Percentiles rank a stretch among this genome's conserved stretches.
phyloP scores from a whole-genome alignment of 2,888 invertebrate species.

The Epinotia nisella region DNA sequence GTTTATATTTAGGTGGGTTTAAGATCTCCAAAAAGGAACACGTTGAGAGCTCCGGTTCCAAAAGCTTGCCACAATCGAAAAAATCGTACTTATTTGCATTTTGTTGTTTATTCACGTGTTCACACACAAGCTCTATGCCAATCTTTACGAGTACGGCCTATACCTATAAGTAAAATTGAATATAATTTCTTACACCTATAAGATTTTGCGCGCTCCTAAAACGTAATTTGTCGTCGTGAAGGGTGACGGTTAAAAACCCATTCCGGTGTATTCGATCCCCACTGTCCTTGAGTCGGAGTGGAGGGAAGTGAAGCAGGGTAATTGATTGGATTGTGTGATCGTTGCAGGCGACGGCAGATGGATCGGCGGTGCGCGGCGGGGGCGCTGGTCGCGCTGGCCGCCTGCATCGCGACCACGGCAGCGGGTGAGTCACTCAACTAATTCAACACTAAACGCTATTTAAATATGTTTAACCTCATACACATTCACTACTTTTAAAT shows the following conservation, averaged over 20 bases:
- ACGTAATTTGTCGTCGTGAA: conserved; percentile 31
- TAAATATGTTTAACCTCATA: not conserved
- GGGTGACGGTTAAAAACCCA: conserved; percentile 38
- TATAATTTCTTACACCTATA: not conserved
- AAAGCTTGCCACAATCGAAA: not conserved
- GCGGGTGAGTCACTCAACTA: conserved; percentile 66
- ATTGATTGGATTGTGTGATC: conserved; percentile 65
- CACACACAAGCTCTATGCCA: no score
- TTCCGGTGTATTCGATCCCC: conserved; percentile 43
- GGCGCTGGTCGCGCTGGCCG: conserved; percentile 82
- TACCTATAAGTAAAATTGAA: no score
- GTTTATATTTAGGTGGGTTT: conserved; percentile 31
- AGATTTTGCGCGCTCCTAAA: conserved; percentile 16
- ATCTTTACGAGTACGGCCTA: no score
- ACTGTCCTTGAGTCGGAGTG: conserved; percentile 40
- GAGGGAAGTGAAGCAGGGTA: conserved; percentile 48
- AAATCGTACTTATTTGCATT: not conserved
- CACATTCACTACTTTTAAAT: not conserved
- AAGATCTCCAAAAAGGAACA: not conserved
- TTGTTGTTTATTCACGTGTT: not conserved
- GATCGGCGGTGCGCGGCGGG: conserved; percentile 83
- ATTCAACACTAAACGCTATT: not conserved
- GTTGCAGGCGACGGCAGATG: conserved; percentile 80
- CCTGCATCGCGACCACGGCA: conserved; percentile 77
- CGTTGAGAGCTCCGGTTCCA: not conserved